These are phyloP conservation scores for Phymatocera aterrima DNA, from an alignment of 2,888 invertebrate species.

Conservation along the genomic window DNA sequence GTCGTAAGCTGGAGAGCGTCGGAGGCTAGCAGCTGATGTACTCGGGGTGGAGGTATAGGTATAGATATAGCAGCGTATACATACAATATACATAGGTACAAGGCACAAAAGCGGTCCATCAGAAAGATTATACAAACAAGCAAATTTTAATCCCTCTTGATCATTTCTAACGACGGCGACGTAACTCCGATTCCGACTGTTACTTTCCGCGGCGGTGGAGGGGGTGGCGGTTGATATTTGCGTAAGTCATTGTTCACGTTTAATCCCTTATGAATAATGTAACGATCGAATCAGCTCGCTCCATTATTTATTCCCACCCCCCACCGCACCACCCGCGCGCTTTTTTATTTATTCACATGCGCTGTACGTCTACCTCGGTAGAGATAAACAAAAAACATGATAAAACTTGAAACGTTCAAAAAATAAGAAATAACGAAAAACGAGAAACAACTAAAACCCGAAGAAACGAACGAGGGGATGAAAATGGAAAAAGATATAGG, in stretches of 20 bases:
- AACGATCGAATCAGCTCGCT: conserved; percentile 41
- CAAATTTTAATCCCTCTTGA: conserved; percentile 7
- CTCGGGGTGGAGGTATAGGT: background rate
- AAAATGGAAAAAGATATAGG: too few relatives aligned
- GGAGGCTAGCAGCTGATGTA: background rate
- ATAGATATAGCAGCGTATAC: background rate
- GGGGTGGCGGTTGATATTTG: conserved; percentile 25
- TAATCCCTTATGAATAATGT: conserved; percentile 39
- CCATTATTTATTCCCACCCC: conserved; percentile 35
- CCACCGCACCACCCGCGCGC: too few relatives aligned
- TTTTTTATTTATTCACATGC: conserved; percentile 12
- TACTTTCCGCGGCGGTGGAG: background rate
- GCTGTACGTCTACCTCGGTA: too few relatives aligned
- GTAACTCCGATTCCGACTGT: conserved; percentile 7
- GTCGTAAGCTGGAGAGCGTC: background rate
- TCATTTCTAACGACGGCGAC: background rate
- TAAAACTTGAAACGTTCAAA: background rate
- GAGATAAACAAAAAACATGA: background rate
- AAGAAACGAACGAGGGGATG: too few relatives aligned
- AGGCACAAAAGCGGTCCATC: conserved; percentile 15
- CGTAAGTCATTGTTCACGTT: conserved; percentile 26
- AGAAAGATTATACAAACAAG: conserved; percentile 30
- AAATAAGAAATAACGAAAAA: background rate
- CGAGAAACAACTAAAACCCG: too few relatives aligned
- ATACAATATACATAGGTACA: too few relatives aligned